phyloP scores from a whole-genome alignment of 1,140 invertebrate species.

The Heliconius hewitsoni region DNA sequence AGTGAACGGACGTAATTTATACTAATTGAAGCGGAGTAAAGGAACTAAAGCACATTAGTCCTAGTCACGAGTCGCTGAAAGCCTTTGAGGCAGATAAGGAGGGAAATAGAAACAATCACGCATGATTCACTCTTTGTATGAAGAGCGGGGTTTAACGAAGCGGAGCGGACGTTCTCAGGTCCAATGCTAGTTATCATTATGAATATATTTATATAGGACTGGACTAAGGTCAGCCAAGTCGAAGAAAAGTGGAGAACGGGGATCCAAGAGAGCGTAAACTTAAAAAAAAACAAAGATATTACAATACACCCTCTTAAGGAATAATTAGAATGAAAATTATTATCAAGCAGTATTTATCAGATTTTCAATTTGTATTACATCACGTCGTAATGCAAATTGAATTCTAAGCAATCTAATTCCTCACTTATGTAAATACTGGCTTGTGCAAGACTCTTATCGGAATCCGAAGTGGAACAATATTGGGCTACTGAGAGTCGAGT shows the following conservation, averaged over 20 bases:
- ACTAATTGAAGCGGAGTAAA: constrained; percentile 34
- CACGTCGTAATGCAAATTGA: too few species aligned
- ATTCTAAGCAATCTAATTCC: background rate
- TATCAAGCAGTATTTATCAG: too few species aligned
- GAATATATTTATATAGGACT: too few species aligned
- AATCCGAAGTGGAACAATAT: background rate
- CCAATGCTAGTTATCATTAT: background rate
- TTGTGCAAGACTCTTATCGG: background rate
- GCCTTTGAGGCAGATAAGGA: constrained; percentile 44
- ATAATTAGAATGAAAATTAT: too few species aligned
- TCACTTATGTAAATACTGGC: background rate
- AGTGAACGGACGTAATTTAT: constrained; percentile 30
- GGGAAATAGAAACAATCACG: constrained; percentile 7
- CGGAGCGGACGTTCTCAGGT: background rate
- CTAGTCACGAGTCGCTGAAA: constrained; percentile 40
- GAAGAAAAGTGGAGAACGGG: too few species aligned
- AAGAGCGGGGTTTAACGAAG: background rate
- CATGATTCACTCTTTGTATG: background rate
- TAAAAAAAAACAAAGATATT: too few species aligned
- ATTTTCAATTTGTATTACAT: too few species aligned
- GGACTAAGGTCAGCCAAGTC: too few species aligned
- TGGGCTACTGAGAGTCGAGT: background rate
- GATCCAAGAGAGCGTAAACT: too few species aligned
- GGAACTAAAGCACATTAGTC: constrained; percentile 41
- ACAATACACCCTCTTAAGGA: too few species aligned